Base-by-base conservation (phyloP, 2,888 invertebrate species). In the Caenorhabditis doughertyi region DNA sequence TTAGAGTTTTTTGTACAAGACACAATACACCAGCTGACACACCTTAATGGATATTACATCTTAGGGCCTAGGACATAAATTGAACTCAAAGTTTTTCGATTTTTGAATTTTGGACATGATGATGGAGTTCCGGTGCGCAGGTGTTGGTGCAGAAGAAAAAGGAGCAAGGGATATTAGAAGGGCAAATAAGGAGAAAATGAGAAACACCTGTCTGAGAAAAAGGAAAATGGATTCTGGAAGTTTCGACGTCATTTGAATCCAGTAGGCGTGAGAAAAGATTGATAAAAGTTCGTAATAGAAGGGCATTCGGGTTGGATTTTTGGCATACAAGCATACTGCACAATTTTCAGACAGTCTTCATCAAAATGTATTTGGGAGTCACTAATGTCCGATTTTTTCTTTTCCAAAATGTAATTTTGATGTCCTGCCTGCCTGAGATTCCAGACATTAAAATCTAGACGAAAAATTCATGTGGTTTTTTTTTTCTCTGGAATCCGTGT, bases 81-180 rank as follows among this genome's bases (percentile, higher is more conserved):
- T n/a, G n/a, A n/a, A n/a, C n/a, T n/a, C n/a, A 18, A 39, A 18
- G 60, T 44, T 42, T 42, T 60, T 60, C 42, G 60, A 60, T 44
- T 60, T 42, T 42, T 60, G 60, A 42, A 44, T 60, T 60, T 60
- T 60, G 60, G 60, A 60, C 42, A 60, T 60, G 29, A 18, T 58
- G 32, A 32, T 32, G 35, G 35, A 58, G 58, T 35, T 39, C n/a
- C n/a, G 56, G 32, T 18, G 39, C 35, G 58, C 58, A 58, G 58
- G 58, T 58, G 47, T 18, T 47, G 60, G 42, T 60, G 58, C 13
- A 23, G 25, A 60, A 60, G 25, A 25, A 58, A 16, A 16, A 25
- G 13, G n/a, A n/a, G n/a, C n/a, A n/a, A n/a, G n/a, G n/a, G n/a
- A n/a, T 60, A 42, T 58, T 58, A 58, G 39, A 60, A 60, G 60